These are phyloP conservation scores for Phocides pigmalion DNA, from an alignment of 1,140 invertebrate species.

Conservation along the genomic window DNA sequence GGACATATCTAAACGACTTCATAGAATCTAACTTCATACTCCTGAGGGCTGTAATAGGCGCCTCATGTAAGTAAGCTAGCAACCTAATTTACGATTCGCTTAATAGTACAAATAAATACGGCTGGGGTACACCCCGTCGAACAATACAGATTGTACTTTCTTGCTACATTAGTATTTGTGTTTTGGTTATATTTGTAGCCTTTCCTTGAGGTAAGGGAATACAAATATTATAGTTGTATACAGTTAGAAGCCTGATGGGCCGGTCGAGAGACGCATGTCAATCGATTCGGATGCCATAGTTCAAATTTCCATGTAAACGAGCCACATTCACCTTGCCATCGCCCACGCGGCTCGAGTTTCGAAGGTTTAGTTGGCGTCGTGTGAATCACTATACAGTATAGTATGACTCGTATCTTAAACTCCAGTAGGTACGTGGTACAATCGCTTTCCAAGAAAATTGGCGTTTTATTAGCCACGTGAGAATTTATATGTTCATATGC, in stretches of 20 bases:
- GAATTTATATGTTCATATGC: neutral
- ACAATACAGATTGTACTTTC: too few species aligned
- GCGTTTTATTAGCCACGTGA: slow-evolving; percentile 1
- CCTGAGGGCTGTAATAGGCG: too few species aligned
- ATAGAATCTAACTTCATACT: too few species aligned
- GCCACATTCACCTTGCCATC: slow-evolving; percentile 51
- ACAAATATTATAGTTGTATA: slow-evolving; percentile 29
- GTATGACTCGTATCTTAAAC: slow-evolving; percentile 9
- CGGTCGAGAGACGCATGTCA: slow-evolving; percentile 44
- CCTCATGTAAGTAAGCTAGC: too few species aligned
- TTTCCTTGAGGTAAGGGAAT: slow-evolving; percentile 1
- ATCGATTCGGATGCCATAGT: slow-evolving; percentile 53
- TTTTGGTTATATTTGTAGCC: neutral
- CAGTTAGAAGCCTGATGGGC: slow-evolving; percentile 38
- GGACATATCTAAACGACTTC: too few species aligned
- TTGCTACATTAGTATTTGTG: slow-evolving; percentile 8
- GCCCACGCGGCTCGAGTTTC: slow-evolving; percentile 50
- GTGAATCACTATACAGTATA: slow-evolving; percentile 37
- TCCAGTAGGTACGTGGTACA: neutral
- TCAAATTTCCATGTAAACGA: slow-evolving; percentile 57
- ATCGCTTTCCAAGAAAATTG: slow-evolving; percentile 3
- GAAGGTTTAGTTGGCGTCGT: slow-evolving; percentile 35
- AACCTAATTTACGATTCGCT: too few species aligned
- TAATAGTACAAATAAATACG: too few species aligned
- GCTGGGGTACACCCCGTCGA: too few species aligned